A percentile compares a stretch with the other conserved stretches of the same genome.
These are phyloP conservation scores for Sphenodon punctatus DNA, from an alignment of 2,797 vertebrate genomes.

Conservation along the genomic window DNA sequence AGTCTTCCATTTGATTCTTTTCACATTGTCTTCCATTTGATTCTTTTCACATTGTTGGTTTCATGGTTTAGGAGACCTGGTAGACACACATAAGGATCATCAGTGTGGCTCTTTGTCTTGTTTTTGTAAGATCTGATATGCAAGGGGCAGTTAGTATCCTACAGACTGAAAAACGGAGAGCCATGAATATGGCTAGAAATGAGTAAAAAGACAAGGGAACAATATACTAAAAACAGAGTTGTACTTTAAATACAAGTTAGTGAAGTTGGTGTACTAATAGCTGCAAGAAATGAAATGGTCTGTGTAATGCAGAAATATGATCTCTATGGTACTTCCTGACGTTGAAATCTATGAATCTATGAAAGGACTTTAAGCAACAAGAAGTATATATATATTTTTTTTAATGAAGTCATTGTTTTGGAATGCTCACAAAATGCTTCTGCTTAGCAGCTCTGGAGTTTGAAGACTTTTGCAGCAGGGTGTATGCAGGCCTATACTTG, in stretches of 20 bases:
- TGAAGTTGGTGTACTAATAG: background rate
- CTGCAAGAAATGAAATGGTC: background rate
- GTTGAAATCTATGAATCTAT: background rate
- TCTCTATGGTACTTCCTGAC: background rate
- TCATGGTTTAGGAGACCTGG: background rate
- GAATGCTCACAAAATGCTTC: background rate
- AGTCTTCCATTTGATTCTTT: conserved; percentile 4
- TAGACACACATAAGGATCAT: background rate
- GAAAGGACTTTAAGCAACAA: too few relatives aligned
- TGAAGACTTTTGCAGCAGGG: fast-evolving
- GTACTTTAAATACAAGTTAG: background rate
- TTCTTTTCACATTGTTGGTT: background rate
- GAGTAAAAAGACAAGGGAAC: background rate
- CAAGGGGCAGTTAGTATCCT: background rate
- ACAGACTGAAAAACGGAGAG: background rate
- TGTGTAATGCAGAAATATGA: too few relatives aligned
- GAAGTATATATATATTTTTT: background rate
- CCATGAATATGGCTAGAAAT: background rate
- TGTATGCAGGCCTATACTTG: too few relatives aligned
- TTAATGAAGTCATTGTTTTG: background rate
- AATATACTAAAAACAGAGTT: background rate
- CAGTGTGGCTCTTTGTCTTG: background rate
- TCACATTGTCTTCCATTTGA: conserved; percentile 2
- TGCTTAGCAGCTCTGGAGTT: background rate
- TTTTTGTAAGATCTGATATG: background rate